A percentile compares a stretch with the other conserved stretches of the same genome.
Evolutionary conservation across 2,797 vertebrate genomes (phyloP).

Genomic region (Syngnathus acus): DNA sequence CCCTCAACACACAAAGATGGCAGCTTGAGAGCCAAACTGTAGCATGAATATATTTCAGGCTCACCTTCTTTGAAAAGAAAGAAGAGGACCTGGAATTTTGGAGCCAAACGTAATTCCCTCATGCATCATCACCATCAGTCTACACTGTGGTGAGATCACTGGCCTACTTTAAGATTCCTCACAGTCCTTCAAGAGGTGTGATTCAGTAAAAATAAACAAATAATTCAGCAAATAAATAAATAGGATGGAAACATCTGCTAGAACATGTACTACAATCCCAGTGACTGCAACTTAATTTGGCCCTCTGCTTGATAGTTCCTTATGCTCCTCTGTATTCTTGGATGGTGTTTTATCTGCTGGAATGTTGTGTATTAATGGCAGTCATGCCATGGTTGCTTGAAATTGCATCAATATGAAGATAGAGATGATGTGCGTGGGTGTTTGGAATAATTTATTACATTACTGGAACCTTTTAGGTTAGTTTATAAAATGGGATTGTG

Average conservation of each 20-base stretch:
- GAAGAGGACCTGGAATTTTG: conserved; percentile 49
- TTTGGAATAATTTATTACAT: not conserved
- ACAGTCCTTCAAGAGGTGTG: conserved; percentile 54
- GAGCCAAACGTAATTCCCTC: conserved; percentile 60
- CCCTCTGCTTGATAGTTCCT: conserved; percentile 27
- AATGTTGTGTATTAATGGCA: conserved; percentile 9
- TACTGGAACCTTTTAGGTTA: not conserved
- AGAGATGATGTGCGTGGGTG: not conserved
- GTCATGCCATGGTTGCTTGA: conserved; percentile 31
- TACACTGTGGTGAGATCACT: conserved; percentile 57
- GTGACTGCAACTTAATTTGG: conserved; percentile 28
- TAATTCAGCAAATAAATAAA: conserved; percentile 32
- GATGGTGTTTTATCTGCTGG: conserved; percentile 15
- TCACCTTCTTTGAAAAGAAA: conserved; percentile 48
- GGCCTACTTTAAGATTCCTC: conserved; percentile 51
- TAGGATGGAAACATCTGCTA: conserved; percentile 37
- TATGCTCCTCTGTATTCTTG: conserved; percentile 14
- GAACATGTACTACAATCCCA: conserved; percentile 37
- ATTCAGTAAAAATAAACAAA: conserved; percentile 34
- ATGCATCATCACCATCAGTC: conserved; percentile 56
- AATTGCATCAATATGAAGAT: conserved; percentile 35
- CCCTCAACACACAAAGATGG: not conserved
- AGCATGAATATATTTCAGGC: conserved; percentile 17
- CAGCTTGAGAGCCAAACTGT: not conserved
- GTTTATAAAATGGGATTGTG: not conserved